Evolutionary conservation across 2,113 vertebrate genomes (phyloP).

Genomic region (Athene cunicularia): DNA sequence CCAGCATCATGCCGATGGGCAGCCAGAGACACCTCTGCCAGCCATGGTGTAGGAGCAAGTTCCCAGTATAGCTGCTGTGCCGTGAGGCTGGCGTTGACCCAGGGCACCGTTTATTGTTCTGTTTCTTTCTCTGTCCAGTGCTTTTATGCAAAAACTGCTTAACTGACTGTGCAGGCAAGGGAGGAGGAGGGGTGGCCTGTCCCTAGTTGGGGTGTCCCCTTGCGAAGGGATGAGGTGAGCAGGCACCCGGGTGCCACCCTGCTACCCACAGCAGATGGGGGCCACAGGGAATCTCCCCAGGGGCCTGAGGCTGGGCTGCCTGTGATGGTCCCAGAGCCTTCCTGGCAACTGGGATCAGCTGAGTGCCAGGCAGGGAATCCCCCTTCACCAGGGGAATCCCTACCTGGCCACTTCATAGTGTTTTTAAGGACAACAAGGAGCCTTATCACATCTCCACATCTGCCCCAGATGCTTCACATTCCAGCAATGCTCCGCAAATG

Average conservation of each 20-base stretch:
- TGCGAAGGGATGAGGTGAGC: background rate
- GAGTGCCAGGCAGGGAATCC: background rate
- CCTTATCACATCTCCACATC: constrained; percentile 17
- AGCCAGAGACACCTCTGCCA: accelerated
- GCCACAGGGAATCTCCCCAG: background rate
- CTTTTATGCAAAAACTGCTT: background rate
- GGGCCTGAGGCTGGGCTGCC: background rate
- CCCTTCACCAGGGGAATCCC: constrained; percentile 43
- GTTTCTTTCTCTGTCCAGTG: background rate
- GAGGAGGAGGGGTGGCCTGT: background rate
- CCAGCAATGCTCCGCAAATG: background rate
- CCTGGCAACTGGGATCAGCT: background rate
- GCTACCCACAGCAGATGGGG: background rate
- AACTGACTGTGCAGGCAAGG: background rate
- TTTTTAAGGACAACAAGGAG: constrained; percentile 47
- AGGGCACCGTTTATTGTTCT: background rate
- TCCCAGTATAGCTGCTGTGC: accelerated
- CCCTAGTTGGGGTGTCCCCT: background rate
- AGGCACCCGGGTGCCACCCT: accelerated
- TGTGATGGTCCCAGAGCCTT: background rate
- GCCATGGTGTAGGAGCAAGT: background rate
- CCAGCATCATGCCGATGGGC: accelerated
- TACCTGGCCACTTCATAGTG: constrained; percentile 13
- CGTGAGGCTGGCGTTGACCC: accelerated
- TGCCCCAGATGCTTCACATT: constrained; percentile 50